Evolutionary conservation across 2,797 vertebrate genomes (phyloP), one percentile per base, ranked within the genome.

Genomic region (Dromococcyx pavoninus): DNA sequence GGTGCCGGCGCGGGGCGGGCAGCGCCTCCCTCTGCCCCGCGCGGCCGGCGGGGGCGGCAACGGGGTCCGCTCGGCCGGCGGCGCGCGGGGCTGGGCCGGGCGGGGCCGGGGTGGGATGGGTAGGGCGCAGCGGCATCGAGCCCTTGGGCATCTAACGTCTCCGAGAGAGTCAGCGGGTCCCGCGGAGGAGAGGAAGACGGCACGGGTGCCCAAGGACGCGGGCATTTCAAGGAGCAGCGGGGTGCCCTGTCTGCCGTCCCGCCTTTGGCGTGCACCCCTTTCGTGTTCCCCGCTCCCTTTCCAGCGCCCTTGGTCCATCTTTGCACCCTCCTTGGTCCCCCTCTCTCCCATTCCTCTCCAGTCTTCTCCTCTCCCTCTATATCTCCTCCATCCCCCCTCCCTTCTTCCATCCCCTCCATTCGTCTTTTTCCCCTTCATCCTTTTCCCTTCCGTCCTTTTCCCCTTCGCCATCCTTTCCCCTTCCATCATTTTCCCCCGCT

Each of bases 161-260:
- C 96, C 94, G 96, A 96, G 98, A 98, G 96, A 97, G 97, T 97
- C 96, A 96, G 77, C 76, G 72, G 94, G 93, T 22, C 95, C 54
- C 76, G 93, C 96, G 88, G 92, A 96, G 60, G 15, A 21, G 25
- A 46, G n/a, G 41, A 35, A 32, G 30, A 24, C 41, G 22, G 74
- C 30, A 10, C 43, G 9, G 17, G 8, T 18, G 62, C 79, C 46
- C 69, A 43, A 75, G 83, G 50, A 46, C 85, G 75, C 57, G 27
- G 79, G 21, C 65, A 88, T 88, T 97, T 94, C 97, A 96, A 97
- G 97, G 94, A 78, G 77, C 96, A 65, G 86, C 74, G 35, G 37
- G 30, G 25, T 10, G 30, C 28, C 13, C 53, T 27, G 23, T 30
- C 57, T 35, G 41, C 25, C 32, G 7, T 5, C 28, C 30, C 32